Evolutionary conservation across 2,113 vertebrate species (phyloP).

Genomic region (Monopterus albus): DNA sequence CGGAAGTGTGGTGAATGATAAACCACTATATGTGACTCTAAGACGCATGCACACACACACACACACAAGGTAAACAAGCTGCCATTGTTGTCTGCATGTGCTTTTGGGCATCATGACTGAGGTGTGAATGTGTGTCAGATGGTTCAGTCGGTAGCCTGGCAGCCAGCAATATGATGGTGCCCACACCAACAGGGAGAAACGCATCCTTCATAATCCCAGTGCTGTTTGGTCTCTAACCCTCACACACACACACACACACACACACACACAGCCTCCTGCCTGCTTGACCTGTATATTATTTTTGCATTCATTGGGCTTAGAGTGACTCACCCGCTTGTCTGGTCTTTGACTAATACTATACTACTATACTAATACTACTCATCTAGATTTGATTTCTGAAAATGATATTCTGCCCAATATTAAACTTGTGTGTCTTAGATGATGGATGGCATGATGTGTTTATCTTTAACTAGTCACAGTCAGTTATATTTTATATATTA

Average conservation of each 20-base stretch:
- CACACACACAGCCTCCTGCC: neutral
- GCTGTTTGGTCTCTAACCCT: conserved; percentile 5
- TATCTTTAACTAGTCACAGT: neutral
- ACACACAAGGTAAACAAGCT: conserved; percentile 31
- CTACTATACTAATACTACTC: neutral
- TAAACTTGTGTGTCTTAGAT: neutral
- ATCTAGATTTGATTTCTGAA: neutral
- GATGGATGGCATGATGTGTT: neutral
- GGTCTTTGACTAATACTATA: too few relatives aligned
- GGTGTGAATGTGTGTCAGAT: conserved; percentile 97
- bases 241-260: neutral
- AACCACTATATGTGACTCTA: neutral
- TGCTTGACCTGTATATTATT: conserved; percentile 32
- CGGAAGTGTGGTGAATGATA: neutral
- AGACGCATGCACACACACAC: conserved; percentile 19
- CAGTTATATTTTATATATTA: too few relatives aligned
- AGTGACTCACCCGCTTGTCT: conserved; percentile 2
- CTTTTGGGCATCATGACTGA: conserved; percentile 76
- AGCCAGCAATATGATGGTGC: conserved; percentile 76
- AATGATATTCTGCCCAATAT: neutral
- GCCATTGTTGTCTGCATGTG: conserved; percentile 49
- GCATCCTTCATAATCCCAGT: neutral
- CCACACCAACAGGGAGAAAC: conserved; percentile 57
- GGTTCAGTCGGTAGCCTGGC: conserved; percentile 85
- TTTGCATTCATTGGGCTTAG: conserved; percentile 4